phyloP scores from a whole-genome alignment of 2,888 invertebrate species.

The Cepaea hortensis region DNA sequence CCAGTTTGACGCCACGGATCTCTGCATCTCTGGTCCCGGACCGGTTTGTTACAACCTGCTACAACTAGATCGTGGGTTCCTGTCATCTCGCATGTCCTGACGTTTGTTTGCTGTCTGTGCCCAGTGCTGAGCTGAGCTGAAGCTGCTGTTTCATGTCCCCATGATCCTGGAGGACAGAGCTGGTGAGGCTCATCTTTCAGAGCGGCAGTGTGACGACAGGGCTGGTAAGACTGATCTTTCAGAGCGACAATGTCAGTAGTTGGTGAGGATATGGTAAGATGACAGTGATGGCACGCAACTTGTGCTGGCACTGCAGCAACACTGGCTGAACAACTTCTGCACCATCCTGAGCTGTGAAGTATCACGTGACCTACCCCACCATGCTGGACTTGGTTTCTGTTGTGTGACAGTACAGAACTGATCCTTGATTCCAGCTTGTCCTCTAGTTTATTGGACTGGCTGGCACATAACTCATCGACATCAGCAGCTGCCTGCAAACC shows the following conservation, averaged over 20 bases:
- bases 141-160: background rate
- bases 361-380: background rate
- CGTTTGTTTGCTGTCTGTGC: conserved; percentile 6
- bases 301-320: background rate
- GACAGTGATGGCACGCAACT: background rate
- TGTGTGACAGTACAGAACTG: background rate
- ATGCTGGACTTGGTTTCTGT: background rate
- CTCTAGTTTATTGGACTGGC: conserved; percentile 23
- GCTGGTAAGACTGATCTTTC: background rate
- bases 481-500: conserved; percentile 4
- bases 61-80: background rate
- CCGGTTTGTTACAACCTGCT: background rate
- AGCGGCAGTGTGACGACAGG: background rate
- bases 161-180: background rate
- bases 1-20: background rate
- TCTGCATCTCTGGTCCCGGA: background rate
- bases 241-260: background rate
- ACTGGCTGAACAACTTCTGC: background rate
- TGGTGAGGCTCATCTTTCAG: background rate
- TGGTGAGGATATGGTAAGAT: background rate
- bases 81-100: background rate
- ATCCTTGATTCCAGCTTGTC: background rate
- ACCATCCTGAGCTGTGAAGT: background rate
- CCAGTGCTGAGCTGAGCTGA: background rate
- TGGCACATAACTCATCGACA: conserved; percentile 16